Evolutionary conservation across 2,888 invertebrate genomes (phyloP).

Genomic region (Harpalus rufipes): DNA sequence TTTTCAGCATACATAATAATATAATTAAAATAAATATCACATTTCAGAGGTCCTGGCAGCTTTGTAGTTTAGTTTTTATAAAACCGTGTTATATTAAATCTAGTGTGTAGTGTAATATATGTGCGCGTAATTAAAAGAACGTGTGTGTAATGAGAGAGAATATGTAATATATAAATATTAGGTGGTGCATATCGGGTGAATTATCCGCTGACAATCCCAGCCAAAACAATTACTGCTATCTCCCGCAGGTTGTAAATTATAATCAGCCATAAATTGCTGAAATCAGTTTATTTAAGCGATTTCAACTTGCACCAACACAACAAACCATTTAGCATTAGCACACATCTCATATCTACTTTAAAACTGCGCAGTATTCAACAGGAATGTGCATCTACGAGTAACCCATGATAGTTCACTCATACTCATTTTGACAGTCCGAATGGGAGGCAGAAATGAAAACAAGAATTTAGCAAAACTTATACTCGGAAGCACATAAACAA

Average conservation of each 20-base stretch:
- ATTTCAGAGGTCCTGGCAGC: too few species aligned
- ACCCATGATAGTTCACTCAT: too few species aligned
- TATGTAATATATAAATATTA: not conserved
- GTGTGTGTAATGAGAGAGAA: not conserved
- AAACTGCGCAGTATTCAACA: not conserved
- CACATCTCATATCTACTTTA: not conserved
- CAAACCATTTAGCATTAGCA: not conserved
- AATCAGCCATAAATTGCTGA: constrained; percentile 48
- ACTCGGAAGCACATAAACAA: too few species aligned
- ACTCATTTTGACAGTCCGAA: too few species aligned
- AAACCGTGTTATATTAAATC: too few species aligned
- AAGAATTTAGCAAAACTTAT: too few species aligned
- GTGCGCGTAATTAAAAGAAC: not conserved
- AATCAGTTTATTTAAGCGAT: constrained; percentile 52
- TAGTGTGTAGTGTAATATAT: too few species aligned
- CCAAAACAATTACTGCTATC: constrained; percentile 46
- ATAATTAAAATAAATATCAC: too few species aligned
- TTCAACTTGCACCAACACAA: constrained; percentile 11
- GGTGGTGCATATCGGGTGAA: not conserved
- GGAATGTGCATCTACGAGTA: too few species aligned
- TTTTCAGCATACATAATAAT: too few species aligned
- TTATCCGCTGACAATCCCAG: constrained; percentile 41
- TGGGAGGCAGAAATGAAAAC: too few species aligned
- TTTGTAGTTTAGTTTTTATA: too few species aligned
- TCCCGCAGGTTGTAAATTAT: constrained; percentile 43